Base-by-base conservation (phyloP, 2,113 vertebrate genomes). In the Clarias gariepinus region DNA sequence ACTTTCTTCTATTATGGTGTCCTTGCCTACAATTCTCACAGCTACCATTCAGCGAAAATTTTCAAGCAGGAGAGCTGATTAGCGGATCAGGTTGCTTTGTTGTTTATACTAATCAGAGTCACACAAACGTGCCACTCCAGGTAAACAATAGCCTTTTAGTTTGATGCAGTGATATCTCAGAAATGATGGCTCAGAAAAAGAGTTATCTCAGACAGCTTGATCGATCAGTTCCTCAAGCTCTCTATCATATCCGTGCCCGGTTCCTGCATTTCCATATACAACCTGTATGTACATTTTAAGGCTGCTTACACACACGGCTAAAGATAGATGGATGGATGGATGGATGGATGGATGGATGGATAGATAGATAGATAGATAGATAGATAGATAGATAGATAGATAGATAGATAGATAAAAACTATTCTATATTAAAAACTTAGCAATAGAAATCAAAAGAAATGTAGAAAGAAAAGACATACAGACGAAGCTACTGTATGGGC, bases 1-100 rank as follows among this genome's bases (percentile, higher is more conserved):
- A 18, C 53, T 28, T 57, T 68, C 81, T 57, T 66, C 81, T 53
- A 83, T 87, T 66, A 83, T 41, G 30, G 53, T 57, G 41, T 28
- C 30, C 61, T 85, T 41, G 68, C 53, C 76, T 41, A n/a, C 21
- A 33, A n/a, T 11, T 61, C 71, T 47, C 25, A 74, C 0, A 16
- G 30, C 58, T 61, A 33, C 58, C 36, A 41, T 81, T 81, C 57
- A 61, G 30, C 30, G 19, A 23, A 60, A 19, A 25, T 23, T 21
- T 61, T 61, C 8, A 41, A 25, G 12, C 21, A 2, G n/a, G 52
- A 68, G 61, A 68, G 36, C 61, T 33, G 47, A 79, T 78, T 52
- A 47, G 47, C 12, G 57, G 60, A 52, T 64, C 73, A 23, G 57
- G 60, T 23, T 25, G n/a, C 41, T 58, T n/a, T 15, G 33, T 64